Base-by-base conservation (phyloP, 2,113 vertebrate genomes). In the Tringa solitaria region DNA sequence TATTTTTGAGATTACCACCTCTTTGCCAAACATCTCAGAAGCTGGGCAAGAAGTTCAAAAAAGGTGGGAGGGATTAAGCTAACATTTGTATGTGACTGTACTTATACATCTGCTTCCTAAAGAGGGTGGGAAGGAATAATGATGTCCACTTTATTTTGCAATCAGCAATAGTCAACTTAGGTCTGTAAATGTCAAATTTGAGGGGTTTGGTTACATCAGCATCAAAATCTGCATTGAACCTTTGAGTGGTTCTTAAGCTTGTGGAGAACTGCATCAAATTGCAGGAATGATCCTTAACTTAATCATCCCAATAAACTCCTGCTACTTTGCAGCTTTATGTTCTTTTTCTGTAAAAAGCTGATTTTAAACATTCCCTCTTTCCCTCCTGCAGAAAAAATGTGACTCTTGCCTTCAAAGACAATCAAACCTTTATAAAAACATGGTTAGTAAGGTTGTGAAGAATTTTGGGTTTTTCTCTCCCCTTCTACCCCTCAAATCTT, bases 1-100 rank as follows among this genome's bases (percentile, higher is more conserved):
- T 90, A 60, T 56, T 95, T 96, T 77, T 89, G 76, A 89, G 80
- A 95, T 94, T 95, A 65, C 27, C 30, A 32, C 33, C 33, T 75
- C 35, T 43, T 69, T 79, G 22, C 63, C 45, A 73, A 80, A 45
- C 45, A 24, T n/a, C 57, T 85, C 43, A 41, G 74, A 79, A 73
- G 8, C 23, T 39, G 70, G 43, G 37, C 32, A 35, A 84, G 64
- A 87, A 91, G 56, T 70, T 89, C 45, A 89, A 30, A 72, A 79
- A 65, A 72, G 33, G 14, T 87, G 65, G 67, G 43, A 91, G 60
- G 53, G 51, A 67, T 95, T 89, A 89, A 93, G 16, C 1, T 69
- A 37, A 33, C 14, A 8, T 63, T 72, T 3, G 0, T 30, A 7
- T 35, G 57, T 69, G 67, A 35, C 70, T 60, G 0, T 59, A 56